Conservation (phyloP, 92 coral and sea anemone genomes). For the Metridium senile region DNA sequence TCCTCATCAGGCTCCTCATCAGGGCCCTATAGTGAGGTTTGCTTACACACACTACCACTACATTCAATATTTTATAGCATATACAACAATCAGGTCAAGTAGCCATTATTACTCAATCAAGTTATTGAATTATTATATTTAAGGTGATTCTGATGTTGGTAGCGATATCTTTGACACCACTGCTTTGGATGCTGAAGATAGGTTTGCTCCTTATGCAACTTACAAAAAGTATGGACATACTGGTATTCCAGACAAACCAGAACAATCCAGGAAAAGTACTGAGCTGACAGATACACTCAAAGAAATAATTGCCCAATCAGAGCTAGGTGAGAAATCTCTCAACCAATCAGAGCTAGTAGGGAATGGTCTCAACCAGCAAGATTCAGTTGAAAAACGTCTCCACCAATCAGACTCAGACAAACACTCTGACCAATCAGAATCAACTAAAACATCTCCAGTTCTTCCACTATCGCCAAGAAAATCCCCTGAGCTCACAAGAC, state of each 20-base stretch:
- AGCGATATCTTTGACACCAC: constrained; percentile 25
- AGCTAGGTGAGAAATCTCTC: not conserved
- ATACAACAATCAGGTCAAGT: too few species aligned
- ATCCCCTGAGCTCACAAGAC: constrained; percentile 5
- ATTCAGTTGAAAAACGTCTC: not conserved
- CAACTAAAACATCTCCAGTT: constrained; percentile 1
- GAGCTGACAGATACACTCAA: not conserved
- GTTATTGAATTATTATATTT: too few species aligned
- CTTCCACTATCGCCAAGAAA: not conserved
- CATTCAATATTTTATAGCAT: too few species aligned
- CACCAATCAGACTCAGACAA: not conserved
- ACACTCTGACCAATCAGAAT: not conserved
- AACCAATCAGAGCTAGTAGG: not conserved
- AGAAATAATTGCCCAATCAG: not conserved
- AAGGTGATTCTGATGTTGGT: constrained; percentile 54
- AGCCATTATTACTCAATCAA: too few species aligned
- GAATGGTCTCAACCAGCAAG: not conserved
- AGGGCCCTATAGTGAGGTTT: too few species aligned
- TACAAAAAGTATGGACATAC: constrained; percentile 50
- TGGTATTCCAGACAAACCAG: constrained; percentile 48
- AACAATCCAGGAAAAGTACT: not conserved
- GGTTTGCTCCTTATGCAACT: constrained; percentile 20
- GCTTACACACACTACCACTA: too few species aligned
- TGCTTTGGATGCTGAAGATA: constrained; percentile 7
- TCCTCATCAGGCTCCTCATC: too few species aligned